phyloP scores from a whole-genome alignment of 1,140 invertebrate genomes.

The Drosophila eugracilis region DNA sequence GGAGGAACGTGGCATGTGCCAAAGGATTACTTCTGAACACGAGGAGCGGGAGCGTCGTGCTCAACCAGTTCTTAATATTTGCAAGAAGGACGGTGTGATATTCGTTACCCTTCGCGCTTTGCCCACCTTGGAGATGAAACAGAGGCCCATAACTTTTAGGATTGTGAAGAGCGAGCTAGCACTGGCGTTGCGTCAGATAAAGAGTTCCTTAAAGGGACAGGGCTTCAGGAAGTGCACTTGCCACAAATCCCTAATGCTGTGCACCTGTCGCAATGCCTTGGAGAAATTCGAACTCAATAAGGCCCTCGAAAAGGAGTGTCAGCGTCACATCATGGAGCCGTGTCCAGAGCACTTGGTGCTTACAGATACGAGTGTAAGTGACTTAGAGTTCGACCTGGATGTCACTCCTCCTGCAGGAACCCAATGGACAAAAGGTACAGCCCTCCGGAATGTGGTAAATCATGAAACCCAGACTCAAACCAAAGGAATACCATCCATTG shows the following conservation, averaged over 20 bases:
- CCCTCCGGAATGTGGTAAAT: conserved; percentile 20
- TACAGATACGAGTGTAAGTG: conserved; percentile 76
- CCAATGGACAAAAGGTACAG: neutral
- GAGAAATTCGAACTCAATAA: conserved; percentile 58
- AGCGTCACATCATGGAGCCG: conserved; percentile 24
- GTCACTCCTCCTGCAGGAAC: conserved; percentile 59
- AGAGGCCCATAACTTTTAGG: conserved; percentile 72
- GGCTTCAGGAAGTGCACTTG: conserved; percentile 75
- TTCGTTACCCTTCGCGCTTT: conserved; percentile 61
- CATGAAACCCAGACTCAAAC: conserved; percentile 51
- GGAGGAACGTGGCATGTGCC: conserved; percentile 21
- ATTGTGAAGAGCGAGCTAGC: conserved; percentile 68
- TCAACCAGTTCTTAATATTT: conserved; percentile 56
- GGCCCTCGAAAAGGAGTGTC: conserved; percentile 53
- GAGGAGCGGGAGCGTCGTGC: neutral
- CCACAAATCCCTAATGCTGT: conserved; percentile 63
- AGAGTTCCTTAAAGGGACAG: conserved; percentile 53
- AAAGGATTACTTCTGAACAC: neutral
- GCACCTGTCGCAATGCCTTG: conserved; percentile 54
- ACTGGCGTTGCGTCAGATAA: conserved; percentile 45
- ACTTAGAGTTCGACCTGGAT: conserved; percentile 71
- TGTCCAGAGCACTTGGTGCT: conserved; percentile 57
- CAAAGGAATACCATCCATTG: conserved; percentile 20
- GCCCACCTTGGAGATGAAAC: conserved; percentile 10
- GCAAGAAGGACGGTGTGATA: conserved; percentile 66